A percentile compares a stretch with the other conserved stretches of the same genome.
These are phyloP conservation scores for Pasiphila rectangulata DNA, from an alignment of 2,888 invertebrate genomes.

Conservation along the genomic window DNA sequence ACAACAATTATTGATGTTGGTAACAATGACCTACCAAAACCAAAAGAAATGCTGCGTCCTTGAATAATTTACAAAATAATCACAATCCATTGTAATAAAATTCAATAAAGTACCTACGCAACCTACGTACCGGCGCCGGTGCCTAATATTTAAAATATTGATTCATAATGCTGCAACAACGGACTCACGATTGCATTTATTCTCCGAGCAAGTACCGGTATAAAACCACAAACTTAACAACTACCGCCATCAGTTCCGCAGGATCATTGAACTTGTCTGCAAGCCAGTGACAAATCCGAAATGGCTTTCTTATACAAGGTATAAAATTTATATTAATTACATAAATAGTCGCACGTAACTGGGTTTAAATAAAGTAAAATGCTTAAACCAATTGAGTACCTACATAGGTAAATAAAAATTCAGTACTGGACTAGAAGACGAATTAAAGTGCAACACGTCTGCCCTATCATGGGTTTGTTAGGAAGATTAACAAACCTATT, in stretches of 20 bases:
- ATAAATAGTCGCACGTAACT: too few species aligned
- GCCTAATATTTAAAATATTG: constrained; percentile 74
- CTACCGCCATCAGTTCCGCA: constrained; percentile 56
- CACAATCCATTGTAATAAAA: constrained; percentile 31
- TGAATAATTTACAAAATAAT: constrained; percentile 17
- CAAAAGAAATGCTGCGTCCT: constrained; percentile 13
- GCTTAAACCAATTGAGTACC: too few species aligned
- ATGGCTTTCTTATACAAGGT: constrained; percentile 73
- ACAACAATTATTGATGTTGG: too few species aligned
- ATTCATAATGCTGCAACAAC: constrained; percentile 73
- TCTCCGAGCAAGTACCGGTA: constrained; percentile 60
- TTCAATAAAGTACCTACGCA: constrained; percentile 48
- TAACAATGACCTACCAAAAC: too few species aligned
- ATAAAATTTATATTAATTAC: too few species aligned
- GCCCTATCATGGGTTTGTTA: too few species aligned
- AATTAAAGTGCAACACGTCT: too few species aligned
- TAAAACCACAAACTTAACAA: constrained; percentile 65
- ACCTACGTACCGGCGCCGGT: constrained; percentile 52
- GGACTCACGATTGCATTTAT: constrained; percentile 66
- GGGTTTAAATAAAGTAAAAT: too few species aligned
- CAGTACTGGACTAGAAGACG: too few species aligned
- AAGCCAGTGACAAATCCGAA: constrained; percentile 32
- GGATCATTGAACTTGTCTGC: constrained; percentile 49
- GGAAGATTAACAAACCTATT: too few species aligned
- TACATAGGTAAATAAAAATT: too few species aligned